A percentile compares a stretch with the other conserved stretches of the same genome.
These are phyloP conservation scores for Serranus cabrilla DNA, from an alignment of 2,797 vertebrate genomes.

Conservation along the genomic window DNA sequence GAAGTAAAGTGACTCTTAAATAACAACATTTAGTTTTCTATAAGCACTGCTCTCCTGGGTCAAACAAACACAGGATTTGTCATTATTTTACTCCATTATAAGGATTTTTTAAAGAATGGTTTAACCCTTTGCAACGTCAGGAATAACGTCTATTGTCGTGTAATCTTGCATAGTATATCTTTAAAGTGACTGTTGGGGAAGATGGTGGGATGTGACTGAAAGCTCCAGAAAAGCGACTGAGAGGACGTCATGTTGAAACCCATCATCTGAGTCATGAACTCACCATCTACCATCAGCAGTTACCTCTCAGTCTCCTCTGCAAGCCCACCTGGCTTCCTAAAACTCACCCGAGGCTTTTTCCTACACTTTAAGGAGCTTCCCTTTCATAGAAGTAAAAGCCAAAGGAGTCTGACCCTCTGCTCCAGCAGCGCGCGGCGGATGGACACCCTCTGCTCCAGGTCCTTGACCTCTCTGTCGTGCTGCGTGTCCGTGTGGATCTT, in stretches of 20 bases:
- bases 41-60: no score
- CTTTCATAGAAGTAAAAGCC: conserved; percentile 1
- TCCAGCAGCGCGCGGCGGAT: conserved; percentile 93
- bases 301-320: background rate
- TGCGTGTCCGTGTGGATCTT: conserved; percentile 95
- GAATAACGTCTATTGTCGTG: no score
- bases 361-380: conserved; percentile 29
- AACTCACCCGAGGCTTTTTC: conserved; percentile 6
- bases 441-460: conserved; percentile 94
- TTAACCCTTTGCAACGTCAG: no score
- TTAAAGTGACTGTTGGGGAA: no score
- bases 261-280: background rate
- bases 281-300: background rate
- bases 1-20: no score
- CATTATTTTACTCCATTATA: no score
- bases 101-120: no score
- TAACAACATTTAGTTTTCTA: no score
- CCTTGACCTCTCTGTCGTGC: conserved; percentile 92
- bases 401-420: conserved; percentile 87
- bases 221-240: background rate
- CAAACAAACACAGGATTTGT: no score
- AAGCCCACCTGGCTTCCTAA: background rate
- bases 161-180: no score
- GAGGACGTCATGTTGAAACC: background rate
- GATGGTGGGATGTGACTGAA: background rate